Evolutionary conservation across 2,888 invertebrate species (phyloP), one percentile per base, ranked within the genome.

Genomic region (Mesorhabditis belari): DNA sequence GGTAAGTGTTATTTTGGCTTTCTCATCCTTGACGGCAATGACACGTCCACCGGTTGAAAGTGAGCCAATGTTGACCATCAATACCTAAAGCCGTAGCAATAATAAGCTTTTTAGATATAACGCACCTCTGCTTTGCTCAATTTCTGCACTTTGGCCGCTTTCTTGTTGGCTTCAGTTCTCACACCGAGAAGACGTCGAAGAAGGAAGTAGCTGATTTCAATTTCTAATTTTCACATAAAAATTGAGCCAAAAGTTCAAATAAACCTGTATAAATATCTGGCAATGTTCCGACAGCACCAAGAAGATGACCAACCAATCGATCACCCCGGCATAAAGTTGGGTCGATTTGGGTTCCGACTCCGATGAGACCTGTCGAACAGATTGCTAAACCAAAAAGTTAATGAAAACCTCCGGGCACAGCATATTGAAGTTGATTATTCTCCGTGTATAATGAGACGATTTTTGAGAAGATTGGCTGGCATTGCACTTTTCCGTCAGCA

Each of bases 341-440:
- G 82, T 98, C 98, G 79, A 98, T 98, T 85, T 92, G 92, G 4
- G 96, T 98, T 70, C 98, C 98, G 25, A 98, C 96, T 86, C 88
- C 98, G 80, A 99, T 98, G 57, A 98, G 87, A n/a, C 98, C 61
- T 61, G 54, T n/a, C 44, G 17, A 49, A n/a, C 21, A 55, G 3
- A 27, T 19, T 76, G 78, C 70, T 25, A 50, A 29, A 6, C 6
- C 23, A 2, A 29, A 60, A 57, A 29, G 6, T 57, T 5, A 86
- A 87, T 95, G 80, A 96, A 95, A 57, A 98, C 96, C 98, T 68
- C 98, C 98, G 61, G 98, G 98, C 59, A 96, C 98, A 24, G 98
- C 98, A 84, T 90, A 98, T 83, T 95, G 93, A 61, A 99, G 86
- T 82, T 84, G 94, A 84, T 99, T 99, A 84, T 96, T 93, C 83